phyloP scores from a whole-genome alignment of 2,888 invertebrate genomes.

The Apeira syringaria region DNA sequence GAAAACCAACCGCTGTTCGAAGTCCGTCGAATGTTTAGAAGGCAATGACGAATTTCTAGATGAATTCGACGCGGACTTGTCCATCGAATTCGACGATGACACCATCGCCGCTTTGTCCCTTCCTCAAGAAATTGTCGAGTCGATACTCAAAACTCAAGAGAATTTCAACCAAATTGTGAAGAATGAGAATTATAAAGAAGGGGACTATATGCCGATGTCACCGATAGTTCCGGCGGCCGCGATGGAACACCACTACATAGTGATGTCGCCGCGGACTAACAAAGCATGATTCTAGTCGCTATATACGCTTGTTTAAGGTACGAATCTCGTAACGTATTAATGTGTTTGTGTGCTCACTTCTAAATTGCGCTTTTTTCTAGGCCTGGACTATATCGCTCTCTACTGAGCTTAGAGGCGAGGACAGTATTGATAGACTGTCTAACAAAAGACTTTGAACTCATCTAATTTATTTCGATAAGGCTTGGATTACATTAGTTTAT shows the following conservation, averaged over 20 bases:
- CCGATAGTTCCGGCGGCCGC: constrained; percentile 58
- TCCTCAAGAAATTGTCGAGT: constrained; percentile 68
- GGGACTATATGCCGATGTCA: constrained; percentile 73
- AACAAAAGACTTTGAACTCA: no score
- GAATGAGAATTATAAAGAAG: constrained; percentile 44
- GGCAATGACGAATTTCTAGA: constrained; percentile 43
- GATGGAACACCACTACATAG: constrained; percentile 68
- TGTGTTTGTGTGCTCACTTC: no score
- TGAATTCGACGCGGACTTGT: constrained; percentile 55
- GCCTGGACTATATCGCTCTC: neutral
- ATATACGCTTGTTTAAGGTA: constrained; percentile 2
- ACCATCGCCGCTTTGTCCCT: constrained; percentile 55
- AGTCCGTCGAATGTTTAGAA: constrained; percentile 71
- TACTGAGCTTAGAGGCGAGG: no score
- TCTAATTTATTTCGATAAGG: no score
- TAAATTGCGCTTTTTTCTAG: no score
- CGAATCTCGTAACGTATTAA: constrained; percentile 6
- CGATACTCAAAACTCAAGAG: constrained; percentile 57
- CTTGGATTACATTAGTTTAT: no score
- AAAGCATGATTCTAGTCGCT: constrained; percentile 47
- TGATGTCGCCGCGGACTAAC: constrained; percentile 70
- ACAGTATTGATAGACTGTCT: no score
- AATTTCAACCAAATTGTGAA: constrained; percentile 50
- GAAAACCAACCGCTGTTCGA: constrained; percentile 58
- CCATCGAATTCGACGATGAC: constrained; percentile 59